Base-by-base conservation (phyloP, 1,140 invertebrate genomes). In the Tetramorium alpestre region DNA sequence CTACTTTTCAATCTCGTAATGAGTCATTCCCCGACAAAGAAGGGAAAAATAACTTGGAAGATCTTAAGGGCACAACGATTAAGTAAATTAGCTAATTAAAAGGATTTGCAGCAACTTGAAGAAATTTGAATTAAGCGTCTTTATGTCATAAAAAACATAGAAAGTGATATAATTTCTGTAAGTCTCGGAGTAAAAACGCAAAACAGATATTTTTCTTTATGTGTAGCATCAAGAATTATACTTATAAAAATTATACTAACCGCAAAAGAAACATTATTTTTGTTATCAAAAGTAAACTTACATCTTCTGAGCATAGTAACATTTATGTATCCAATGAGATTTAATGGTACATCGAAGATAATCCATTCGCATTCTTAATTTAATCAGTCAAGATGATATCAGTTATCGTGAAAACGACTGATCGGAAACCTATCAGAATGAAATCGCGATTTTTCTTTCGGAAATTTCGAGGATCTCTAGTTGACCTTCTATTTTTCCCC, bases 1-100 rank as follows among this genome's bases (percentile, higher is more conserved):
- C n/a, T 33, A 41, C 69, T 22, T 73, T 60, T 62, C 54, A 38
- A 84, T 49, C 28, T 60, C 8, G 3, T 82, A 73, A 82, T 82
- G 25, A 58, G 41, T 73, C 69, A 49, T 13, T 0, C 3, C 44
- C 38, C 18, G 18, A 58, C 25, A 44, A 56, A 28, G 49, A 38
- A 25, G 5, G 5, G 16, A 28, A 41, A 2, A 44, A 5, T 38
- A 64, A 58, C 22, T 56, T n/a, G 16, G 1, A 18, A 64, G 22
- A 13, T 44, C n/a, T 70, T 16, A 58, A 25, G 10, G 7, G 3
- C 1, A 69, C 33, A 75, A 2, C 18, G 18, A 80, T 64, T 13
- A n/a, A 78, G 25, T 38, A 75, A 78, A 78, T 65, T 33, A 33
- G 4, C n/a, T 47, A 47, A 44, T 44, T 67, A 51, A 38, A 67